Evolutionary conservation across 2,888 invertebrate genomes (phyloP).

Genomic region (Synanthedon formicaeformis): DNA sequence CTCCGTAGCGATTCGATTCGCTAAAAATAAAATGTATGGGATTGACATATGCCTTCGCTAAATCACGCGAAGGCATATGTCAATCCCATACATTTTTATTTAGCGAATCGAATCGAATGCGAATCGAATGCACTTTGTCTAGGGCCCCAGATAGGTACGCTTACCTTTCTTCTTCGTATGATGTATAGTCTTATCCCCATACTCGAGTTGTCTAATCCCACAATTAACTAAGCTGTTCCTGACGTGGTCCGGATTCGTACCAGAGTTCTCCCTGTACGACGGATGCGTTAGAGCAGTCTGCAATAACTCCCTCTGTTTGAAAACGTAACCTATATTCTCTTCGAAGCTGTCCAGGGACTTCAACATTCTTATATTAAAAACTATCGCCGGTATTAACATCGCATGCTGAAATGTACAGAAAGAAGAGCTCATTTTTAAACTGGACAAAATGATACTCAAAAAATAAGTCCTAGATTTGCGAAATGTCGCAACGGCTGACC

Average conservation of each 20-base stretch:
- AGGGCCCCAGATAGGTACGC: too few relatives aligned
- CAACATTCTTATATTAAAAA: slow-evolving; percentile 95
- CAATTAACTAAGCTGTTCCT: slow-evolving; percentile 98
- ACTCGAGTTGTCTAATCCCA: slow-evolving; percentile 95
- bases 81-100: too few relatives aligned
- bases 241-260: slow-evolving; percentile 98
- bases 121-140: too few relatives aligned
- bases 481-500: slow-evolving; percentile 35
- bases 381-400: slow-evolving; percentile 93
- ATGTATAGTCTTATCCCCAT: slow-evolving; percentile 93
- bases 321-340: slow-evolving; percentile 82
- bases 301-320: slow-evolving; percentile 86
- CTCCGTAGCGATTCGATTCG: too few relatives aligned
- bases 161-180: slow-evolving; percentile 95
- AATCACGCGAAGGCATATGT: too few relatives aligned
- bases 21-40: too few relatives aligned
- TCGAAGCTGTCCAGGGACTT: slow-evolving; percentile 88
- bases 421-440: not conserved
- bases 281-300: slow-evolving; percentile 98
- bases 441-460: too few relatives aligned
- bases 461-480: too few relatives aligned
- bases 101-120: too few relatives aligned
- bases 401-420: slow-evolving; percentile 77
- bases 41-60: too few relatives aligned
- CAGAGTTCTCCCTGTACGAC: slow-evolving; percentile 96